These are phyloP conservation scores for Troides aeacus DNA, from an alignment of 2,888 invertebrate genomes.

Conservation along the genomic window DNA sequence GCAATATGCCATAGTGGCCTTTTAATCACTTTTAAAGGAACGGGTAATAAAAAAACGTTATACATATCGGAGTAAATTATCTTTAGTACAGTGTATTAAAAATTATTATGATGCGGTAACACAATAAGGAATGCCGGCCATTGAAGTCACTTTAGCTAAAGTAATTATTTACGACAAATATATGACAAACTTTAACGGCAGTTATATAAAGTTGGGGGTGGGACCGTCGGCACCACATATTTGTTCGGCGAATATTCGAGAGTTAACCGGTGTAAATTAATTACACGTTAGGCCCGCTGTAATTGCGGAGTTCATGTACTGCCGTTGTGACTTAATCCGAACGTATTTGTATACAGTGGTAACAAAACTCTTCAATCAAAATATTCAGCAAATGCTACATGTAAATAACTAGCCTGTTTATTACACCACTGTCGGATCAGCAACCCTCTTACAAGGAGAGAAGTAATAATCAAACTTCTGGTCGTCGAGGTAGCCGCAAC, in stretches of 20 bases:
- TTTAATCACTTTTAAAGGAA: too few species aligned
- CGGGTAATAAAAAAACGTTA: too few species aligned
- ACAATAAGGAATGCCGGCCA: constrained; percentile 9
- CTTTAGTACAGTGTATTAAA: not conserved
- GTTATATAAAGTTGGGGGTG: constrained; percentile 44
- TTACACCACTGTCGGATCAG: too few species aligned
- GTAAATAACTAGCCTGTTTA: not conserved
- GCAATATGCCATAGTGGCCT: too few species aligned
- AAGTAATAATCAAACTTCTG: too few species aligned
- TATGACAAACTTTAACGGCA: constrained; percentile 42
- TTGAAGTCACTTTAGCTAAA: constrained; percentile 32
- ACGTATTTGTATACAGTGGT: constrained; percentile 51
- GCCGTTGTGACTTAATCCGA: constrained; percentile 55
- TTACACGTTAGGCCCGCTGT: constrained; percentile 59
- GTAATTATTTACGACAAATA: constrained; percentile 47
- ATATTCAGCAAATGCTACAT: not conserved
- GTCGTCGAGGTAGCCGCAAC: too few species aligned
- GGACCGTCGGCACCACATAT: constrained; percentile 41
- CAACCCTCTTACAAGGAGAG: too few species aligned
- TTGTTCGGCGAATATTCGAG: constrained; percentile 48
- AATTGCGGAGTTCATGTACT: constrained; percentile 56
- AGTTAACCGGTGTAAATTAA: constrained; percentile 60
- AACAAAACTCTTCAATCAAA: constrained; percentile 5
- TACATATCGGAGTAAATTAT: too few species aligned
- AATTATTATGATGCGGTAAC: not conserved